Evolutionary conservation across 1,140 invertebrate genomes (phyloP).

Genomic region (Temnothorax curvispinosus): DNA sequence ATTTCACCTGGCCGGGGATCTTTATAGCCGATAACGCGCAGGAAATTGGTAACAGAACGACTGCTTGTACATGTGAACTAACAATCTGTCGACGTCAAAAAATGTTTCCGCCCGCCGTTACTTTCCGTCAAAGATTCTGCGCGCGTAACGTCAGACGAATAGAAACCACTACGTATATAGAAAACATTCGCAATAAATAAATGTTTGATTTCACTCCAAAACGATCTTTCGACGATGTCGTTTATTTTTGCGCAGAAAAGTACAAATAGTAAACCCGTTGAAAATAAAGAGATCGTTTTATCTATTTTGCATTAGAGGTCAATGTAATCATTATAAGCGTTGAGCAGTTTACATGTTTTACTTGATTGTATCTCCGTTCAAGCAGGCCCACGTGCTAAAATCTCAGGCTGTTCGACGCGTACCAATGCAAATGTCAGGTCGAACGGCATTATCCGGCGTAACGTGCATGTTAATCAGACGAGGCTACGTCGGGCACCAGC

Average conservation of each 20-base stretch:
- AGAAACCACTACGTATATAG: not conserved
- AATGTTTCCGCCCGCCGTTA: constrained; percentile 40
- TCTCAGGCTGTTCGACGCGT: constrained; percentile 80
- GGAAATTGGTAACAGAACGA: constrained; percentile 71
- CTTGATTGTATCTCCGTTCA: not conserved
- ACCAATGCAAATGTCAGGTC: constrained; percentile 83
- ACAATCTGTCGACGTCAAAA: constrained; percentile 60
- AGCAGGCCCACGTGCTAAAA: constrained; percentile 58
- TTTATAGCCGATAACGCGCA: constrained; percentile 64
- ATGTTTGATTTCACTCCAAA: not conserved
- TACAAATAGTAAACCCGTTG: not conserved
- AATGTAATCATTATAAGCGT: not conserved
- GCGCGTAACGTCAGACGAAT: not conserved
- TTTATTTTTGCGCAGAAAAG: not conserved
- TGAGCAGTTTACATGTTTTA: not conserved
- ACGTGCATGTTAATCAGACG: constrained; percentile 84
- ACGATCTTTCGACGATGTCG: not conserved
- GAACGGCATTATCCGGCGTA: constrained; percentile 78
- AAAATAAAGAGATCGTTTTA: not conserved
- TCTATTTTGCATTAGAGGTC: not conserved
- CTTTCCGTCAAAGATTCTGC: constrained; percentile 5
- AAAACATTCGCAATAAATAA: constrained; percentile 23
- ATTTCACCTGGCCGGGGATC: constrained; percentile 65
- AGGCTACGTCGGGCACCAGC: constrained; percentile 76
- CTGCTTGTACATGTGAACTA: constrained; percentile 63